phyloP scores from a whole-genome alignment of 2,113 vertebrate genomes.

The Corydoras sp. region DNA sequence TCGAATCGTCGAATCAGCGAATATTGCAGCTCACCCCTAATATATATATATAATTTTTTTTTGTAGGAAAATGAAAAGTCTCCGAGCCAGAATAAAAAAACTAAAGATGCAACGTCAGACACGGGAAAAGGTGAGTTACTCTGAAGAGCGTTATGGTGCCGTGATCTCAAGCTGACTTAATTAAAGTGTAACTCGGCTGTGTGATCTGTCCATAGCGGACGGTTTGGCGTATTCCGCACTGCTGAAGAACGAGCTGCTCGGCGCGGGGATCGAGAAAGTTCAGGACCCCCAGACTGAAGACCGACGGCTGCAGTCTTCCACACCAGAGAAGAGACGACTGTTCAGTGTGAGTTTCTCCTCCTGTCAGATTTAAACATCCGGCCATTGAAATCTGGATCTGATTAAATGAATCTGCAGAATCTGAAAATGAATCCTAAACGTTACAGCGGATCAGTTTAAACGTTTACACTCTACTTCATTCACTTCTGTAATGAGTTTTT shows the following conservation, averaged over 20 bases:
- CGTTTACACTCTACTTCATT: too few species aligned
- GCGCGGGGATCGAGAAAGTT: slow-evolving; percentile 94
- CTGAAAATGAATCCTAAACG: too few species aligned
- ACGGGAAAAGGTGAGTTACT: slow-evolving; percentile 82
- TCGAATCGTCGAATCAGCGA: too few species aligned
- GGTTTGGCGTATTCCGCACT: slow-evolving; percentile 95
- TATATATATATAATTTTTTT: background rate
- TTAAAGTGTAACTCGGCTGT: background rate
- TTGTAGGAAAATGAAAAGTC: slow-evolving; percentile 94
- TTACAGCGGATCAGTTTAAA: too few species aligned
- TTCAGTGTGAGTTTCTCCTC: slow-evolving; percentile 75
- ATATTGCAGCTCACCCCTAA: too few species aligned
- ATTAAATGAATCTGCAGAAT: too few species aligned
- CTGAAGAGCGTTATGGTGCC: background rate
- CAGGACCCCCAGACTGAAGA: slow-evolving; percentile 97
- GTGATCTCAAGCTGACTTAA: too few species aligned
- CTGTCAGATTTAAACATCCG: too few species aligned
- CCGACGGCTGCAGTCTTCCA: slow-evolving; percentile 85
- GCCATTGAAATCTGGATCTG: too few species aligned
- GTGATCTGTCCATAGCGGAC: slow-evolving; percentile 59
- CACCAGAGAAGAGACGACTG: slow-evolving; percentile 88
- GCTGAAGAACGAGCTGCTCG: slow-evolving; percentile 92
- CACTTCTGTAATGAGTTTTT: too few species aligned
- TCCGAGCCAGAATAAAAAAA: slow-evolving; percentile 95
- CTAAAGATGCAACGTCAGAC: slow-evolving; percentile 93